phyloP scores from a whole-genome alignment of 2,888 invertebrate species.

The Himalopsyche anomala region DNA sequence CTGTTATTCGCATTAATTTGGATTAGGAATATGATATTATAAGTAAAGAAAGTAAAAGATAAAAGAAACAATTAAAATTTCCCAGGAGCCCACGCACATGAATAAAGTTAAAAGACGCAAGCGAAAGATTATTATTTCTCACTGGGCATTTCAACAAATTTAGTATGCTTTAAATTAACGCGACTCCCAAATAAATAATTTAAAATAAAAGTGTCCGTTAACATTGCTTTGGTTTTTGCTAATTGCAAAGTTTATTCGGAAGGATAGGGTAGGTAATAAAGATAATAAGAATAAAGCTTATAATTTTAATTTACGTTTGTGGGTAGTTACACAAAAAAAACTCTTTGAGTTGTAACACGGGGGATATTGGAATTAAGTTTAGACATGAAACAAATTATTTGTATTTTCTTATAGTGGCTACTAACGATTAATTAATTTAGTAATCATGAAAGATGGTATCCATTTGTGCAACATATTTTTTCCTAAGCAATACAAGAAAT shows the following conservation, averaged over 20 bases:
- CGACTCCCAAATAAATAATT: constrained; percentile 15
- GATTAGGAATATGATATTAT: background rate
- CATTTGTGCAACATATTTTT: too few relatives aligned
- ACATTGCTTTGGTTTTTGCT: constrained; percentile 17
- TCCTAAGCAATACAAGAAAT: too few relatives aligned
- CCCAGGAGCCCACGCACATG: background rate
- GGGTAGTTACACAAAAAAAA: too few relatives aligned
- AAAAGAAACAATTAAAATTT: constrained; percentile 29
- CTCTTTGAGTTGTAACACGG: too few relatives aligned
- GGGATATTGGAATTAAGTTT: too few relatives aligned
- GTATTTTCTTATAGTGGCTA: too few relatives aligned
- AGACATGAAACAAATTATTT: too few relatives aligned
- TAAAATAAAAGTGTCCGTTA: background rate
- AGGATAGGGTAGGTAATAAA: background rate
- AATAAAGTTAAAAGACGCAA: background rate
- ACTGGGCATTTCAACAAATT: background rate
- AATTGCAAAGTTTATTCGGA: background rate
- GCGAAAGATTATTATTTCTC: constrained; percentile 31
- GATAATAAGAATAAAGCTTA: background rate
- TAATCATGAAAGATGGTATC: too few relatives aligned
- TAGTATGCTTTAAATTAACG: constrained; percentile 31
- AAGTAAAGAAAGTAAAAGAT: constrained; percentile 6
- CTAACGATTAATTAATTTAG: too few relatives aligned
- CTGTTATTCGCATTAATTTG: background rate
- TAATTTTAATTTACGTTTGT: background rate